Evolutionary conservation across 2,888 invertebrate genomes (phyloP).

Genomic region (Cheilosia grossa): DNA sequence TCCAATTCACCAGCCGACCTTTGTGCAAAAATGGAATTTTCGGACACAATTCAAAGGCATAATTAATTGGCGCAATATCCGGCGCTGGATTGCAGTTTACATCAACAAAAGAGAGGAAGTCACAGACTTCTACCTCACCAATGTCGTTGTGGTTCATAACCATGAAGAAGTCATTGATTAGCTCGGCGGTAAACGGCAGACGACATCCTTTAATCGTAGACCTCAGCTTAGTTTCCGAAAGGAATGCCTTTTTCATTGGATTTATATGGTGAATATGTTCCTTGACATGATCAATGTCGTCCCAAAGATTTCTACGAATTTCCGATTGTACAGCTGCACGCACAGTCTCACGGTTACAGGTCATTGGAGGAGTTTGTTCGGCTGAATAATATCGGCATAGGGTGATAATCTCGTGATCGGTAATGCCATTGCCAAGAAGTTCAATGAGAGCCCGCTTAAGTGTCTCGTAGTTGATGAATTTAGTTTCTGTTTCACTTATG

Average conservation of each 20-base stretch:
- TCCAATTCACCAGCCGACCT: slow-evolving; percentile 81
- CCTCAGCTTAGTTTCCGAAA: slow-evolving; percentile 86
- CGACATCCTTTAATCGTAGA: slow-evolving; percentile 88
- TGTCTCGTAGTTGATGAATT: slow-evolving; percentile 79
- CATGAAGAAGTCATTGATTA: slow-evolving; percentile 87
- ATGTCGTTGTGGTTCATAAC: slow-evolving; percentile 86
- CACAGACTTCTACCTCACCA: slow-evolving; percentile 87
- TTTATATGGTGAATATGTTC: slow-evolving; percentile 86
- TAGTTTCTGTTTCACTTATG: slow-evolving; percentile 71
- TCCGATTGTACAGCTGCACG: slow-evolving; percentile 89
- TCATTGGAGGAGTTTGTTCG: slow-evolving; percentile 84
- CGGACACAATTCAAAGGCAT: slow-evolving; percentile 82
- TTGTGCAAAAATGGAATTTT: slow-evolving; percentile 81
- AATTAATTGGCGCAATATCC: slow-evolving; percentile 81
- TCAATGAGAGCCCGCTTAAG: slow-evolving; percentile 86
- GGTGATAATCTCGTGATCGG: slow-evolving; percentile 92
- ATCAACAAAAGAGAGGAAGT: slow-evolving; percentile 89
- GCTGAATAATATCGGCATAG: slow-evolving; percentile 89
- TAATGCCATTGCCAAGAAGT: slow-evolving; percentile 88
- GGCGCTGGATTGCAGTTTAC: slow-evolving; percentile 84
- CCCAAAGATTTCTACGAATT: slow-evolving; percentile 89
- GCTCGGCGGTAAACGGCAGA: slow-evolving; percentile 87
- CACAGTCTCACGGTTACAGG: slow-evolving; percentile 83
- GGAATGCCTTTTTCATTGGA: slow-evolving; percentile 84
- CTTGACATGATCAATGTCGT: slow-evolving; percentile 86